Base-by-base conservation (phyloP, 2,888 invertebrate genomes). In the Osmoderma eremita region DNA sequence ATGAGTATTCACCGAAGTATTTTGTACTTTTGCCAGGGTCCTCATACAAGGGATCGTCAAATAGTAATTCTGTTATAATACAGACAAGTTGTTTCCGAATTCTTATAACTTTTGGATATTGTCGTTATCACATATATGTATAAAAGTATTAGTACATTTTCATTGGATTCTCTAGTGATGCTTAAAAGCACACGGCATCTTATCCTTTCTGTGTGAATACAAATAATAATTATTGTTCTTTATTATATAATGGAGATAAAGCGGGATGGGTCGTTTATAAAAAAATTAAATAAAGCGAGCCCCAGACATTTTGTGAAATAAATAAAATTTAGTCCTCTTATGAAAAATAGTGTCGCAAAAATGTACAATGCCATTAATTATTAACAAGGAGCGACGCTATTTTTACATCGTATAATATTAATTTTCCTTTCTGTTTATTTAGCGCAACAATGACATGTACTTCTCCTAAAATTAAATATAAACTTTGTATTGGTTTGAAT, bases 401-500 rank as follows among this genome's bases (percentile, higher is more conserved):
- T 79, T 79, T 79, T n/a, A 80, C 79, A 81, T 76, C 74, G 71
- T 78, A 69, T 76, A 72, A 75, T 75, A 75, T 75, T 77, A 53
- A 36, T 78, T 75, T 77, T 78, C 10, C 10, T 30, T 8, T 30
- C 10, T 30, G 30, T 30, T 30, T 30, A 30, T 75, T 73, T 76
- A 78, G 79, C 79, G 80, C n/a, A 80, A 81, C 80, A 80, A 75
- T 78, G 77, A 80, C 74, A 78, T 77, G 70, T 71, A 71, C 72
- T 30, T 30, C 3, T 68, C 65, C 70, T 73, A 79, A 78, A 75
- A 74, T 77, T 79, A 81, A 77, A 78, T 77, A 77, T 79, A 78
- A 77, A 77, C 80, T 80, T 79, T 76, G 67, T 50, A 50, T 53
- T 58, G 76, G 77, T 77, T 78, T 78, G 75, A 74, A 76, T 74